Evolutionary conservation across 2,797 vertebrate genomes (phyloP).

Genomic region (Champsocephalus esox): DNA sequence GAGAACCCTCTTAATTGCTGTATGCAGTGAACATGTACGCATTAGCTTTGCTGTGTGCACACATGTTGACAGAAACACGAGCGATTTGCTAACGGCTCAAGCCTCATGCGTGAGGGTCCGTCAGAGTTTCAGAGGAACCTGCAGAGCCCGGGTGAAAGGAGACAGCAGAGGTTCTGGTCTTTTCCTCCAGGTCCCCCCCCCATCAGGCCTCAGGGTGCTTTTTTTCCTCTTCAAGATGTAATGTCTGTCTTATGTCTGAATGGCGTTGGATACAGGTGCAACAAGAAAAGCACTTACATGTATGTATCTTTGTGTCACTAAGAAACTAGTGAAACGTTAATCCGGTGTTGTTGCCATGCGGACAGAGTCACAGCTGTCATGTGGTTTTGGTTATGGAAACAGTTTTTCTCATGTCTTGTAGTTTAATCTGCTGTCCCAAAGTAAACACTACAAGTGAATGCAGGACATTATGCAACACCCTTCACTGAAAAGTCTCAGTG

Average conservation of each 20-base stretch:
- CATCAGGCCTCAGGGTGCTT: constrained; percentile 14
- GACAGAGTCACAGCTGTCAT: constrained; percentile 10
- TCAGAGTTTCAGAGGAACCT: constrained; percentile 39
- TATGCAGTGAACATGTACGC: background rate
- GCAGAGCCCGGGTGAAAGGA: constrained; percentile 10
- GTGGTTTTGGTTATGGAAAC: constrained; percentile 16
- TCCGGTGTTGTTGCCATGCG: background rate
- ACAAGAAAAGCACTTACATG: background rate
- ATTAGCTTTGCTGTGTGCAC: background rate
- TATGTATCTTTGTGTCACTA: background rate
- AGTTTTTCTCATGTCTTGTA: too few relatives aligned
- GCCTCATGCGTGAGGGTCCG: background rate
- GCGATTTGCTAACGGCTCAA: background rate
- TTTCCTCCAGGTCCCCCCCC: constrained; percentile 20
- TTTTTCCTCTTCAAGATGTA: background rate
- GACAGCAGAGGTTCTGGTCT: constrained; percentile 32
- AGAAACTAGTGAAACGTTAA: background rate
- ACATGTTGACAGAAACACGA: constrained; percentile 1
- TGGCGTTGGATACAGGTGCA: background rate
- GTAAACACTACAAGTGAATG: too few relatives aligned
- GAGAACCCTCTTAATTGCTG: background rate
- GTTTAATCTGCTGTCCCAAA: too few relatives aligned
- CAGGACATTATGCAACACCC: too few relatives aligned
- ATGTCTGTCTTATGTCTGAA: background rate
- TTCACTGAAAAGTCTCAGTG: too few relatives aligned